Conservation (phyloP, 1,140 invertebrate genomes). For the Monochamus saltuarius region DNA sequence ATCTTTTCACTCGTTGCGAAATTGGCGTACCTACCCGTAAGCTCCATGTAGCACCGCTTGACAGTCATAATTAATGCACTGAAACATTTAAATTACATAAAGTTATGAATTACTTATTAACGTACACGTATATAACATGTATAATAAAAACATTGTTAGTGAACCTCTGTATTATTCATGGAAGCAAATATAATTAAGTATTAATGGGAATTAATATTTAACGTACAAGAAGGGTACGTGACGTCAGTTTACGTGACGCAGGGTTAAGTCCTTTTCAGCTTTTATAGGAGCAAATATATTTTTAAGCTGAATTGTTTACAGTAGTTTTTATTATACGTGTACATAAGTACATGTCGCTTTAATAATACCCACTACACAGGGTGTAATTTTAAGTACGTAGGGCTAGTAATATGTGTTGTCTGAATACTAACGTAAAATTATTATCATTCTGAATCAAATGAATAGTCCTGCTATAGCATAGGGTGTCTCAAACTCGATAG, state of each 20-base stretch:
- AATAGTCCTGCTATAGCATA: too few species aligned
- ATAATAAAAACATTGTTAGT: slow-evolving; percentile 43
- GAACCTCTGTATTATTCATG: slow-evolving; percentile 34
- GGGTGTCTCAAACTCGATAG: too few species aligned
- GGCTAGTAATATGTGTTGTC: too few species aligned
- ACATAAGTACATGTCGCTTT: too few species aligned
- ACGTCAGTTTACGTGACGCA: slow-evolving; percentile 31
- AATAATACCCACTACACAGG: too few species aligned
- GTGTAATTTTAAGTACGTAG: too few species aligned
- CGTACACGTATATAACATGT: slow-evolving; percentile 26
- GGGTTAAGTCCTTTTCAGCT: too few species aligned
- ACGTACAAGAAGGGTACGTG: slow-evolving; percentile 33
- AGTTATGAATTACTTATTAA: slow-evolving; percentile 25
- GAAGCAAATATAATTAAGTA: slow-evolving; percentile 39
- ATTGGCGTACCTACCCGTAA: background rate
- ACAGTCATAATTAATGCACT: slow-evolving; percentile 13
- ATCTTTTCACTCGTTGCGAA: slow-evolving; percentile 3
- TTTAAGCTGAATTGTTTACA: too few species aligned
- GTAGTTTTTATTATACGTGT: too few species aligned
- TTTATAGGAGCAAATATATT: too few species aligned
- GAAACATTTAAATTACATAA: slow-evolving; percentile 21
- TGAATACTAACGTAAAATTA: too few species aligned
- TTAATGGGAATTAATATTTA: slow-evolving; percentile 37
- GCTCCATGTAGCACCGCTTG: background rate
- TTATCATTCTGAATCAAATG: too few species aligned